phyloP scores from a whole-genome alignment of 2,113 vertebrate genomes.

The Felis chaus region DNA sequence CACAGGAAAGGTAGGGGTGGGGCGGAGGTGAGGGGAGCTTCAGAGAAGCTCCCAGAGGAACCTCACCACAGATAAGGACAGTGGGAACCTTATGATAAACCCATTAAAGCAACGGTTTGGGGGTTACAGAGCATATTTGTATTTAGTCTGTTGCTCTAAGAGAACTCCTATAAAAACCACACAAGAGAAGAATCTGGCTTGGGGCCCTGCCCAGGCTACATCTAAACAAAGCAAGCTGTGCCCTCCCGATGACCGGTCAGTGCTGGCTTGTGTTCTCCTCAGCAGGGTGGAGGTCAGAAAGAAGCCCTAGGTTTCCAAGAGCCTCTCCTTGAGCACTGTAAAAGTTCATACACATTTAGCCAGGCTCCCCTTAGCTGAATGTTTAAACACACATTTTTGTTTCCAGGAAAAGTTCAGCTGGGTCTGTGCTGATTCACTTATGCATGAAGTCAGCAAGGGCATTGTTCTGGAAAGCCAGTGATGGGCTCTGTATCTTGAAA shows the following conservation, averaged over 20 bases:
- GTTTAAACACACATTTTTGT: neutral
- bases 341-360: rapidly evolving
- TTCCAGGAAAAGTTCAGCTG: neutral
- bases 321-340: neutral
- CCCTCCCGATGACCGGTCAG: rapidly evolving
- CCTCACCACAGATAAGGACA: neutral
- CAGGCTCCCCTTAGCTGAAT: neutral
- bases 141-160: neutral
- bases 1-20: neutral
- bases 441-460: neutral
- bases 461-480: neutral
- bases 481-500: neutral
- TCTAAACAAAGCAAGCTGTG: neutral
- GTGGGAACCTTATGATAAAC: neutral
- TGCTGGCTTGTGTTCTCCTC: neutral
- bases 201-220: neutral
- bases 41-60: neutral
- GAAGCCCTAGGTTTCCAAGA: no score
- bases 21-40: neutral
- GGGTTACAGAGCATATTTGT: neutral
- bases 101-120: neutral
- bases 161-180: neutral
- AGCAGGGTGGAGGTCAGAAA: neutral
- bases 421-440: neutral
- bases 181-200: neutral